Conservation (phyloP, 1,140 invertebrate species). For the Kradibia gibbosae region DNA sequence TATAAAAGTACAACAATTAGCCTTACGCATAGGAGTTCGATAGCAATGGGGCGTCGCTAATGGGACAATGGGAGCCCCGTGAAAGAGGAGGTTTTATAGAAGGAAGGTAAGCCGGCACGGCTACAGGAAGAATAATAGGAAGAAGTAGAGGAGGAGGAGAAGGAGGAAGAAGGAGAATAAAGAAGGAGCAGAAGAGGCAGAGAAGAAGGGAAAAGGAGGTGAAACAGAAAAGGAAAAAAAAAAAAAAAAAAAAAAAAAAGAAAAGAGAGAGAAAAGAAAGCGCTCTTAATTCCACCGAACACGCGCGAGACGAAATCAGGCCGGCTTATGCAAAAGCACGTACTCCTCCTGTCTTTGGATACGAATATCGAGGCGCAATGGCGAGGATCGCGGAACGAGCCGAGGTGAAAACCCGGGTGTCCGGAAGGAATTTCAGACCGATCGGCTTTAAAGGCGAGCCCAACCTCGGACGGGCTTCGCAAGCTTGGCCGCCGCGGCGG, state of each 20-base stretch:
- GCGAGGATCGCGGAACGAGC: neutral
- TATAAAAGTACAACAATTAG: too few species aligned
- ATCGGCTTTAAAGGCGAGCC: conserved; percentile 72
- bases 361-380: conserved; percentile 1
- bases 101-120: too few species aligned
- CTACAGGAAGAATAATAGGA: too few species aligned
- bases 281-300: conserved; percentile 19
- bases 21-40: too few species aligned
- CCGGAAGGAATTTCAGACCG: conserved; percentile 58
- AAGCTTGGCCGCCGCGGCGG: conserved; percentile 64
- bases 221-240: neutral
- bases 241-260: neutral
- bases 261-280: neutral
- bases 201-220: neutral
- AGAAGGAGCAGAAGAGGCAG: too few species aligned
- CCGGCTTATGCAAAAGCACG: conserved; percentile 50
- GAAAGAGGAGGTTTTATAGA: too few species aligned
- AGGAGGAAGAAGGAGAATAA: too few species aligned
- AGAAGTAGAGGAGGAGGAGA: too few species aligned
- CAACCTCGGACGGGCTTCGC: conserved; percentile 72
- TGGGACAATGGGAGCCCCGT: too few species aligned
- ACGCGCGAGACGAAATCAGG: conserved; percentile 21
- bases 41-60: too few species aligned
- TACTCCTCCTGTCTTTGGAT: conserved; percentile 42
- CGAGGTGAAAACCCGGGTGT: neutral